Base-by-base conservation (phyloP, 2,113 vertebrate genomes). In the Setophaga coronata region DNA sequence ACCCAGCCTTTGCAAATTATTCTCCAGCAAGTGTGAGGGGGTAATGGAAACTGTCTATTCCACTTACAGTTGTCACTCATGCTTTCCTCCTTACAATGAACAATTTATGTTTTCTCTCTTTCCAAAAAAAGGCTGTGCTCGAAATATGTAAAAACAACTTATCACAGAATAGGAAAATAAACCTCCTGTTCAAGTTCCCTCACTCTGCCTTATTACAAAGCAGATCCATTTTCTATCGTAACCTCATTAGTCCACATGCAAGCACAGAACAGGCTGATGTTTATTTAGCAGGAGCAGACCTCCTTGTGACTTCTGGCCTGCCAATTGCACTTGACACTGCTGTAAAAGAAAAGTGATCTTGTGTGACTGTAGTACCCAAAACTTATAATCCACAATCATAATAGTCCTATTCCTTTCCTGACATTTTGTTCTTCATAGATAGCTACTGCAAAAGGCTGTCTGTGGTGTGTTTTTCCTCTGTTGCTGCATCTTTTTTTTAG, bases 1-100 rank as follows among this genome's bases (percentile, higher is more conserved):
- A 98, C 95, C 96, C 96, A 98, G 98, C 97, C 98, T 98, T 98
- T 97, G 98, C 97, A 98, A 98, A 98, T 98, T 97, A 97, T 98
- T 98, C 97, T 98, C 97, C 94, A 89, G 93, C 95, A 96, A 97
- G 97, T 91, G 95, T 95, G 93, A 96, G 95, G 97, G 97, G 96
- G 98, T 98, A 98, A 99, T 98, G 98, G 98, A 98, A 98, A 98
- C 98, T 98, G 98, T 98, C 98, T 97, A 97, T 97, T 98, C 95
- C 97, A 97, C 97, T 99, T 98, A 94, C 87, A 72, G 95, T 93
- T 97, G 74, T 96, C 92, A 90, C 96, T 96, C 93, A 92, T 84
- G 66, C 86, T 97, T 96, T 91, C 95, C 96, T 97, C 97, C 96
- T 90, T 97, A 92, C 74, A 81, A 82, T 42, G 95, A 95, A 82